These are phyloP conservation scores for Aurelia coerulea DNA, from an alignment of 30 jellyfish, hydroid and myxozoan genomes.

Conservation along the genomic window DNA sequence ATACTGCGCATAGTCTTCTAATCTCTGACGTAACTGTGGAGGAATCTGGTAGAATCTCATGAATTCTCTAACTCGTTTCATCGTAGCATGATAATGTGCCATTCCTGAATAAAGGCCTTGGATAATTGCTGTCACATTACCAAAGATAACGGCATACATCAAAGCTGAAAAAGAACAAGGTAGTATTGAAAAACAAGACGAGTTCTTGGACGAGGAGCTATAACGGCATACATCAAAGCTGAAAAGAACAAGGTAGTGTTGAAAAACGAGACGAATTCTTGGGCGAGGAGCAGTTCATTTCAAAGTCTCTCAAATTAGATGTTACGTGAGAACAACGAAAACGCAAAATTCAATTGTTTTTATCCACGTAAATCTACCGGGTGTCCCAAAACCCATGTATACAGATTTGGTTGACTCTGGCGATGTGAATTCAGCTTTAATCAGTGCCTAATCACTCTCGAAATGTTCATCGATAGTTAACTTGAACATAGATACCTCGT, in stretches of 20 bases:
- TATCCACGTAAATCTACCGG: too few relatives aligned
- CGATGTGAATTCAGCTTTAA: too few relatives aligned
- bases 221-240: conserved; percentile 99
- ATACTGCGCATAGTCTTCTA: conserved; percentile 97
- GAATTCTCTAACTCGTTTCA: conserved; percentile 95
- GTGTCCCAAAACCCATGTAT: too few relatives aligned
- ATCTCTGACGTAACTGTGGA: conserved; percentile 91
- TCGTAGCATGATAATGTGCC: conserved; percentile 98
- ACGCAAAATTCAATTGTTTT: too few relatives aligned
- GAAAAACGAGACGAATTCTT: background rate
- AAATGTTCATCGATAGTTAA: too few relatives aligned
- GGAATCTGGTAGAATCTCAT: conserved; percentile 97
- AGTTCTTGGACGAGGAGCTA: background rate
- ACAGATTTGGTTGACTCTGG: too few relatives aligned
- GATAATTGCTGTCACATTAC: conserved; percentile 95
- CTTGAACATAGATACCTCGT: too few relatives aligned
- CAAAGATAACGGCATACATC: conserved; percentile 98
- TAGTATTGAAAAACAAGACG: background rate
- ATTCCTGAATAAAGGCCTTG: conserved; percentile 98
- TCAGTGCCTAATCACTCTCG: too few relatives aligned
- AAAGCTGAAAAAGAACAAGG: conserved; percentile 62
- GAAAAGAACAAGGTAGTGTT: background rate
- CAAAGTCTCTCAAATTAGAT: too few relatives aligned
- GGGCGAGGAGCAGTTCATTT: too few relatives aligned
- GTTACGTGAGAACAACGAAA: too few relatives aligned